These are phyloP conservation scores for Megathymus violae DNA, from an alignment of 1,140 invertebrate species.

Conservation along the genomic window DNA sequence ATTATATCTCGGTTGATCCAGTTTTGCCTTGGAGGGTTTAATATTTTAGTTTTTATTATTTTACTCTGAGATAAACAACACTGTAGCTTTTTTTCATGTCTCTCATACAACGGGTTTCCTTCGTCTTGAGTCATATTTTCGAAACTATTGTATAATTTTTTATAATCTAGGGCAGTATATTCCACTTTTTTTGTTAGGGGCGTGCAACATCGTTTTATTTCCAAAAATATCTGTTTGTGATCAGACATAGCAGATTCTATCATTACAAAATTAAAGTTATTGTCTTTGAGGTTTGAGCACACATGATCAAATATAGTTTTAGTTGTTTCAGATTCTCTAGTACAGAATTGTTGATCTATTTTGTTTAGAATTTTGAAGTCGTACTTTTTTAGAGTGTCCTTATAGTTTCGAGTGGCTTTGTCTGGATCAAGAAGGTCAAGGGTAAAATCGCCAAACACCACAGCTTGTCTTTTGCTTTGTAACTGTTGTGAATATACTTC, in stretches of 20 bases:
- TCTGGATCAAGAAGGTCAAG: conserved; percentile 14
- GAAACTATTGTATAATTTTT: conserved; percentile 3
- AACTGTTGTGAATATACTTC: conserved; percentile 8
- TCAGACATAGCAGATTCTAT: conserved; percentile 20
- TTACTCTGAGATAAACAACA: background rate
- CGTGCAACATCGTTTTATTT: conserved; percentile 27
- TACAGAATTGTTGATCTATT: conserved; percentile 23
- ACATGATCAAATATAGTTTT: conserved; percentile 30
- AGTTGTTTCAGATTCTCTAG: conserved; percentile 16
- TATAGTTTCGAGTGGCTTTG: conserved; percentile 4
- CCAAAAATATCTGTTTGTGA: conserved; percentile 21
- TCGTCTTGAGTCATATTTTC: background rate
- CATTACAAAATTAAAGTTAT: conserved; percentile 8
- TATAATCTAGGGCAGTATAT: conserved; percentile 9
- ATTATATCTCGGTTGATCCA: background rate
- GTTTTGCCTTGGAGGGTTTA: background rate
- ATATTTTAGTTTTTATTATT: background rate
- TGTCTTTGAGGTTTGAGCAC: conserved; percentile 20
- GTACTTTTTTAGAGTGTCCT: conserved; percentile 6
- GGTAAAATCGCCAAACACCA: conserved; percentile 25
- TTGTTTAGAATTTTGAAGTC: conserved; percentile 32
- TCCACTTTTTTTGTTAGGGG: background rate
- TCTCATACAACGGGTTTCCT: background rate
- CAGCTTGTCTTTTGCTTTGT: conserved; percentile 9
- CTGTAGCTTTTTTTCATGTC: background rate